phyloP scores from a whole-genome alignment of 2,888 invertebrate species.

The Agonopterix alstromeriana region DNA sequence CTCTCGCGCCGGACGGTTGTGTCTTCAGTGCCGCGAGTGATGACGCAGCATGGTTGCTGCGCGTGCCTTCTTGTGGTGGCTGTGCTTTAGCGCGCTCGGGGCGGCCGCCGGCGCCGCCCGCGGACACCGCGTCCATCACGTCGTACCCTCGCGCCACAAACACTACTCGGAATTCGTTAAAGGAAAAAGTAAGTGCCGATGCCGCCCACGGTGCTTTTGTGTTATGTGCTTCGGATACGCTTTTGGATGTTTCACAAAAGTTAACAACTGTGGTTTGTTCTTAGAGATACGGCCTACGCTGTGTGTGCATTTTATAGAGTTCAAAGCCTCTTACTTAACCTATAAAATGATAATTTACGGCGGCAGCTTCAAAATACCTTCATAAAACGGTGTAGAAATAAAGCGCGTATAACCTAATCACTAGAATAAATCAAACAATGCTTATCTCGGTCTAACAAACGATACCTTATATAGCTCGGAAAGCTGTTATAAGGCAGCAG shows the following conservation, averaged over 20 bases:
- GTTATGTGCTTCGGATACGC: constrained; percentile 5
- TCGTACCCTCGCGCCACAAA: constrained; percentile 48
- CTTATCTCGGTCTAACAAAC: constrained; percentile 55
- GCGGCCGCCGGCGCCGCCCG: constrained; percentile 34
- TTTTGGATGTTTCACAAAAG: constrained; percentile 19
- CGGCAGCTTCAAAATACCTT: constrained; percentile 20
- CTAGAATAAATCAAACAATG: constrained; percentile 54
- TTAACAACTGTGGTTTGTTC: constrained; percentile 2
- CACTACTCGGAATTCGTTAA: constrained; percentile 82
- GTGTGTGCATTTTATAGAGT: too few species aligned
- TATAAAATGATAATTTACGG: constrained; percentile 17
- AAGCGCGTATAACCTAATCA: constrained; percentile 35
- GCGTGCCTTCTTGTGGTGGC: constrained; percentile 58
- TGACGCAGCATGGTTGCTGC: constrained; percentile 70
- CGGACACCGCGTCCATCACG: constrained; percentile 47
- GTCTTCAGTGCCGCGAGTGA: constrained; percentile 56
- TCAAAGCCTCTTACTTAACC: too few species aligned
- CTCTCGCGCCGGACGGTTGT: constrained; percentile 56
- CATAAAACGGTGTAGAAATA: constrained; percentile 28
- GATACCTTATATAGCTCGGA: constrained; percentile 50
- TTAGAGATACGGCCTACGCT: constrained; percentile 1
- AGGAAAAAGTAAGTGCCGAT: constrained; percentile 86
- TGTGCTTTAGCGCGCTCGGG: constrained; percentile 45
- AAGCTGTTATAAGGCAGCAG: constrained; percentile 28
- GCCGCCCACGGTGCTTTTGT: constrained; percentile 28